Evolutionary conservation across 2,888 invertebrate species (phyloP).

Genomic region (Hedya salicella): DNA sequence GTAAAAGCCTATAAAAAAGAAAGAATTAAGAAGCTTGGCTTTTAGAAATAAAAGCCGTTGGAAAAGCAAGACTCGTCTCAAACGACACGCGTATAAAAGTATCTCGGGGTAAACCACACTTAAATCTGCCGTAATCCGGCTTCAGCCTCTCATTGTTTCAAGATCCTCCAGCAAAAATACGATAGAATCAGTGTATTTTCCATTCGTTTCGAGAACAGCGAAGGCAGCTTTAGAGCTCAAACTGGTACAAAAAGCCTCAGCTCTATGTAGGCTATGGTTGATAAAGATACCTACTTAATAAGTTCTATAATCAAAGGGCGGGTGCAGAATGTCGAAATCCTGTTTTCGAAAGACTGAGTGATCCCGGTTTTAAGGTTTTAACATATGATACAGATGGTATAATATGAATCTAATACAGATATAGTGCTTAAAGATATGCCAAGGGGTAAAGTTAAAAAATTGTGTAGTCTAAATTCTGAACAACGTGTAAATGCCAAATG

Average conservation of each 20-base stretch:
- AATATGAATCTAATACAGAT: too few species aligned
- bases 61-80: background rate
- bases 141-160: slow-evolving; percentile 20
- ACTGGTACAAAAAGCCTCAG: background rate
- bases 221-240: background rate
- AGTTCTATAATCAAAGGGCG: too few species aligned
- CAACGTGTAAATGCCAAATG: too few species aligned
- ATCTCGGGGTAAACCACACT: slow-evolving; percentile 6
- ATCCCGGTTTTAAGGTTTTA: too few species aligned
- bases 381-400: too few species aligned
- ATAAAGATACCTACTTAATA: background rate
- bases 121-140: slow-evolving; percentile 27
- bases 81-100: slow-evolving; percentile 6
- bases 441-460: too few species aligned
- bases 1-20: background rate
- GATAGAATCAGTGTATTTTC: background rate
- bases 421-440: too few species aligned
- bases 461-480: too few species aligned
- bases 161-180: background rate
- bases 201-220: background rate
- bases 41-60: background rate
- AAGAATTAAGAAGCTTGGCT: background rate
- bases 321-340: background rate
- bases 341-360: background rate
- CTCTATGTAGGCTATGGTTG: background rate